phyloP scores from a whole-genome alignment of 2,113 vertebrate species.

The Dissostichus mawsoni region DNA sequence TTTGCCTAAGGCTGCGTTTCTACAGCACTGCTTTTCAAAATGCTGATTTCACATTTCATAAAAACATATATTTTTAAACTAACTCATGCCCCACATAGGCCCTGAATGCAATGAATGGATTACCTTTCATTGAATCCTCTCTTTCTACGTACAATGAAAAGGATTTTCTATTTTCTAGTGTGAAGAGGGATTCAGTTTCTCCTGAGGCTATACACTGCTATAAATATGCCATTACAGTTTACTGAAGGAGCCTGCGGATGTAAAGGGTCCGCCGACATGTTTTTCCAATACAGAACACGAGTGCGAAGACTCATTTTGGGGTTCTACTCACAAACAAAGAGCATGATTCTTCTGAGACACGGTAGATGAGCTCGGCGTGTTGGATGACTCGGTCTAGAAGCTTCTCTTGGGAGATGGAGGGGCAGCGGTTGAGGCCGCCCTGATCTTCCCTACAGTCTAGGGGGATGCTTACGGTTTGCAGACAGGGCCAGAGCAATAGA shows the following conservation, averaged over 20 bases:
- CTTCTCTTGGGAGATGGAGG: conserved; percentile 83
- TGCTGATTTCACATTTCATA: conserved; percentile 39
- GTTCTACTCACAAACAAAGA: conserved; percentile 81
- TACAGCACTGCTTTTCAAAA: conserved; percentile 10
- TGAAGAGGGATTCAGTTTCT: conserved; percentile 20
- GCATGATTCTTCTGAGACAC: conserved; percentile 81
- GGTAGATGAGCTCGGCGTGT: conserved; percentile 83
- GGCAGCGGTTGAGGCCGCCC: conserved; percentile 60
- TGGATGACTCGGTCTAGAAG: conserved; percentile 85
- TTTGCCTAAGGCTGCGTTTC: conserved; percentile 3
- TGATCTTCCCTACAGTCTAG: conserved; percentile 78
- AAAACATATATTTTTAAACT: neutral
- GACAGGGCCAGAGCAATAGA: conserved; percentile 62
- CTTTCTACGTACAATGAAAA: conserved; percentile 8
- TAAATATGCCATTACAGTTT: neutral
- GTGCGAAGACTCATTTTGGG: neutral
- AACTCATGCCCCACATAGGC: neutral
- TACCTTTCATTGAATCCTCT: neutral
- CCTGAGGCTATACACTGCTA: neutral
- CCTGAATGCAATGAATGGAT: neutral
- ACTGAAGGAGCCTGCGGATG: conserved; percentile 1
- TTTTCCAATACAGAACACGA: neutral
- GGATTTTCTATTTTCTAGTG: neutral
- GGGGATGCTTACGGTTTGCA: conserved; percentile 55
- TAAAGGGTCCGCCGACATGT: neutral